Percentiles rank a stretch among this genome's conserved stretches.
Evolutionary conservation across 2,888 invertebrate species (phyloP).

Genomic region (Drosophila helvetica): DNA sequence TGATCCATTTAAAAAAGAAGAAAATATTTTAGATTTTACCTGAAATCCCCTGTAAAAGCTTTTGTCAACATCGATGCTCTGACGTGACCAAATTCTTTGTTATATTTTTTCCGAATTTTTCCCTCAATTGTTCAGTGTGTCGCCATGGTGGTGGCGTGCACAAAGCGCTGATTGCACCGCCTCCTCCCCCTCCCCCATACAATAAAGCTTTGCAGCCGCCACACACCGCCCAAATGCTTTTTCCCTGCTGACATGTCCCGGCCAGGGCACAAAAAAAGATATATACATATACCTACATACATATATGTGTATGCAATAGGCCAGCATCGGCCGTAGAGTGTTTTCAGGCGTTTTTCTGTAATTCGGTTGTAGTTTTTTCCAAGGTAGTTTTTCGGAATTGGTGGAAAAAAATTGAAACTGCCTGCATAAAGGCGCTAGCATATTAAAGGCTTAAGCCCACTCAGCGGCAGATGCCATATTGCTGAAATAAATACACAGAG

Average conservation of each 20-base stretch:
- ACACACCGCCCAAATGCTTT: constrained; percentile 15
- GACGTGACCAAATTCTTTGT: constrained; percentile 35
- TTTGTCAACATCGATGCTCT: constrained; percentile 37
- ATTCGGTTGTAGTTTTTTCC: constrained; percentile 50
- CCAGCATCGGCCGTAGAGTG: constrained; percentile 30
- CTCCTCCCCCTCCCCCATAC: constrained; percentile 1
- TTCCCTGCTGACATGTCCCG: constrained; percentile 44
- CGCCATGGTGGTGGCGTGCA: constrained; percentile 48
- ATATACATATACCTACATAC: constrained; percentile 18
- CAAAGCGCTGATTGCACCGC: constrained; percentile 64
- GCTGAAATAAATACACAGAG: constrained; percentile 38
- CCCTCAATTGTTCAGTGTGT: constrained; percentile 39
- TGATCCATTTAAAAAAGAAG: constrained; percentile 14
- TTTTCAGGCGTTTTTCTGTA: constrained; percentile 40
- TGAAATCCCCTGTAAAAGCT: constrained; percentile 32
- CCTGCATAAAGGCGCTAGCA: constrained; percentile 49
- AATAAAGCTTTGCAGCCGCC: constrained; percentile 22
- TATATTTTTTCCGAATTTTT: constrained; percentile 18
- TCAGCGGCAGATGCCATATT: constrained; percentile 52
- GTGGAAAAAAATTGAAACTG: constrained; percentile 36
- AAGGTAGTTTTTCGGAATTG: constrained; percentile 29
- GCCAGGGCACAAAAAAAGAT: constrained; percentile 13
- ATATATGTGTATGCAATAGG: constrained; percentile 45
- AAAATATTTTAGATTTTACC: constrained; percentile 40
- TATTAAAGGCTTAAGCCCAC: constrained; percentile 62